These are phyloP conservation scores for Mamestra brassicae DNA, from an alignment of 2,888 invertebrate genomes.

Conservation along the genomic window DNA sequence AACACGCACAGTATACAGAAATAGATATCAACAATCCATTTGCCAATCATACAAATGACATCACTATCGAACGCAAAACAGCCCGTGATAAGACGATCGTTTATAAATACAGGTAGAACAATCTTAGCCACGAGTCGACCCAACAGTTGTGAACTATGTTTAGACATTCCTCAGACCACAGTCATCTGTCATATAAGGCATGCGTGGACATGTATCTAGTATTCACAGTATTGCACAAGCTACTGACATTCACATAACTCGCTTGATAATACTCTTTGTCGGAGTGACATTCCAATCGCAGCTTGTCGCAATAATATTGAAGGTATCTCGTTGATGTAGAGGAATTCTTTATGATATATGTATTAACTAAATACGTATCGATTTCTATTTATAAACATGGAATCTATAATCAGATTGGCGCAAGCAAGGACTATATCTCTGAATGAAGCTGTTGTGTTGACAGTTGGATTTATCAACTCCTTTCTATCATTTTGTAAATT, in stretches of 20 bases:
- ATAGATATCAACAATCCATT: not conserved
- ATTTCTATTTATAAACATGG: not conserved
- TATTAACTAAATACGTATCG: not conserved
- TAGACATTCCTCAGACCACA: conserved; percentile 25
- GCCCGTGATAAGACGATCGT: conserved; percentile 9
- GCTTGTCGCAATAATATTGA: conserved; percentile 8
- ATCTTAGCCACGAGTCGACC: not conserved
- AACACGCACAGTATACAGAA: not conserved
- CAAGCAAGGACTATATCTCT: not conserved
- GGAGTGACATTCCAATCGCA: conserved; percentile 43
- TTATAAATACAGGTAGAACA: conserved; percentile 39
- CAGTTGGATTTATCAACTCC: not conserved
- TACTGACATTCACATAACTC: conserved; percentile 41
- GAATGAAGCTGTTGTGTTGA: not conserved
- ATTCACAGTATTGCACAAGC: conserved; percentile 44
- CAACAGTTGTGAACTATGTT: conserved; percentile 49
- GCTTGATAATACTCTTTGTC: conserved; percentile 43
- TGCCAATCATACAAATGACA: not conserved
- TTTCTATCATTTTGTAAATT: not conserved
- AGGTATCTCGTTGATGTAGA: conserved; percentile 11
- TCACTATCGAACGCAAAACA: not conserved
- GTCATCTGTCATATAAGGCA: conserved; percentile 44
- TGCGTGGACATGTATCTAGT: conserved; percentile 18
- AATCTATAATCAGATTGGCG: not conserved
- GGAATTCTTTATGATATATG: not conserved